Conservation (phyloP, 1,140 invertebrate species). For the Scaptomyza hsui region DNA sequence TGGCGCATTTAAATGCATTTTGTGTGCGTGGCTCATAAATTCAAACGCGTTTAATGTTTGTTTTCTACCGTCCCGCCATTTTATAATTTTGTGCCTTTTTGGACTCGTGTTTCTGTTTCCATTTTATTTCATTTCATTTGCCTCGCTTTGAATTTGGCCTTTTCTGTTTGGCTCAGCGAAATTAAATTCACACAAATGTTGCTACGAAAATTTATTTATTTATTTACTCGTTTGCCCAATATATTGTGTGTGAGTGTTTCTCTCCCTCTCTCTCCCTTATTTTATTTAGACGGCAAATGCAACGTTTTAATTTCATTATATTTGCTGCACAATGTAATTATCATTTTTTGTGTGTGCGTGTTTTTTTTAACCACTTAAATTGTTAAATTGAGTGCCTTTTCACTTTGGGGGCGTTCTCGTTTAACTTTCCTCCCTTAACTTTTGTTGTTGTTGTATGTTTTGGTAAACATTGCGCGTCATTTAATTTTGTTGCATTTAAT, state of each 20-base stretch:
- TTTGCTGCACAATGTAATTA: constrained; percentile 64
- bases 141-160: constrained; percentile 33
- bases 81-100: constrained; percentile 51
- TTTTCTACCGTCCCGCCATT: constrained; percentile 56
- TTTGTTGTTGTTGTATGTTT: constrained; percentile 16
- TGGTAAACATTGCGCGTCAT: constrained; percentile 39
- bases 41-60: constrained; percentile 73
- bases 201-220: constrained; percentile 60
- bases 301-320: constrained; percentile 77
- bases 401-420: background rate
- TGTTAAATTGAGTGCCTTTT: constrained; percentile 50
- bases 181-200: constrained; percentile 69
- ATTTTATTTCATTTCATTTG: constrained; percentile 64
- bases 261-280: background rate
- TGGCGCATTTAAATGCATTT: constrained; percentile 72
- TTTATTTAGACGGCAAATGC: constrained; percentile 54
- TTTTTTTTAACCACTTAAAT: constrained; percentile 34
- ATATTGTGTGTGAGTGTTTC: constrained; percentile 4
- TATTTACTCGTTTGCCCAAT: constrained; percentile 57
- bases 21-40: constrained; percentile 70
- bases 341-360: constrained; percentile 27
- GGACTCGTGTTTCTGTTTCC: constrained; percentile 23
- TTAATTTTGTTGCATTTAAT: constrained; percentile 58
- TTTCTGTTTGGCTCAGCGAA: constrained; percentile 67
- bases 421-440: background rate